These are phyloP conservation scores for Drosophila erecta DNA, from an alignment of 1,140 invertebrate genomes.

Conservation along the genomic window DNA sequence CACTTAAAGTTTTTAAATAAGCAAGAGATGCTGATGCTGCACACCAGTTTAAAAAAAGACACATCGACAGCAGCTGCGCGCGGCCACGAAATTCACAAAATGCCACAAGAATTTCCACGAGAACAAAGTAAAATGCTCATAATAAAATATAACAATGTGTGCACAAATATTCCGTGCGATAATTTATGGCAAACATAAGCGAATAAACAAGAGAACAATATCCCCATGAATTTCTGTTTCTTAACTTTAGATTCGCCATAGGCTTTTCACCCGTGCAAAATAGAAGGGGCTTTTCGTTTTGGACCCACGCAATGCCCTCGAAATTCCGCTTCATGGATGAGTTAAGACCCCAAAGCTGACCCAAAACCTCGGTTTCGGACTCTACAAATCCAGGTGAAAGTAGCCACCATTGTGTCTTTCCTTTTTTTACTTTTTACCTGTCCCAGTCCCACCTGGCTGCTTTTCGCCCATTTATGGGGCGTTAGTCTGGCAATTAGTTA, in stretches of 20 bases:
- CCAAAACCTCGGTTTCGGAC: conserved; percentile 19
- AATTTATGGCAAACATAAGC: conserved; percentile 74
- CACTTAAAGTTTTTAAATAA: conserved; percentile 75
- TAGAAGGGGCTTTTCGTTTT: neutral
- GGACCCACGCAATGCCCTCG: conserved; percentile 21
- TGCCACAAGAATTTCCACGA: conserved; percentile 50
- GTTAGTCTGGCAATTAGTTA: conserved; percentile 80
- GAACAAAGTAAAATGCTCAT: conserved; percentile 73
- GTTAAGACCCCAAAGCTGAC: conserved; percentile 20
- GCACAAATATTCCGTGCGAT: conserved; percentile 72
- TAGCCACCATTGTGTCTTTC: conserved; percentile 54
- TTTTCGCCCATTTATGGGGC: conserved; percentile 68
- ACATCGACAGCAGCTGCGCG: conserved; percentile 80
- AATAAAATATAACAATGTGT: conserved; percentile 63
- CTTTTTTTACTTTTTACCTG: neutral
- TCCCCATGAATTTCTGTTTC: conserved; percentile 23
- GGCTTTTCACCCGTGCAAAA: conserved; percentile 11
- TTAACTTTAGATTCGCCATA: conserved; percentile 20
- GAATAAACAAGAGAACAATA: conserved; percentile 37
- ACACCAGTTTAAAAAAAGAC: conserved; percentile 61
- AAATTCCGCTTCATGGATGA: conserved; percentile 23
- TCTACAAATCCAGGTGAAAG: conserved; percentile 56
- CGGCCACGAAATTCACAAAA: conserved; percentile 66
- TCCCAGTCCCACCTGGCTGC: conserved; percentile 12
- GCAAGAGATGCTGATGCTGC: conserved; percentile 47